A percentile compares a stretch with the other conserved stretches of the same genome.
Conservation (phyloP, 2,888 invertebrate genomes). For the Phengaris alcon region DNA sequence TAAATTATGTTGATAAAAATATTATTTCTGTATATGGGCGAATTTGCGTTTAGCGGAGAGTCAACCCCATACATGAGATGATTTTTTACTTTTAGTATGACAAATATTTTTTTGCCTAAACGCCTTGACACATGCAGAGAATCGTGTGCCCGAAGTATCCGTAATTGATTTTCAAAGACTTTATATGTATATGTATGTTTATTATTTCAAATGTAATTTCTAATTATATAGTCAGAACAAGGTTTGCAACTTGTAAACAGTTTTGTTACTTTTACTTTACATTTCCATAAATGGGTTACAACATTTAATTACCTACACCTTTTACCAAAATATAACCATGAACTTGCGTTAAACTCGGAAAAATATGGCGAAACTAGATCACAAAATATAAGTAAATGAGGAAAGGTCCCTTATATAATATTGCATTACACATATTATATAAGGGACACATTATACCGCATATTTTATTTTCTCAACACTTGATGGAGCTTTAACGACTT, state of each 20-base stretch:
- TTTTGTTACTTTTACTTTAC: slow-evolving; percentile 3
- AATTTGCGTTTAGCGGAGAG: too few species aligned
- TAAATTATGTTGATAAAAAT: too few species aligned
- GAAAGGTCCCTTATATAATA: not conserved
- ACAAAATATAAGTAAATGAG: slow-evolving; percentile 1
- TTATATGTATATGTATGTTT: not conserved
- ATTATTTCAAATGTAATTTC: not conserved
- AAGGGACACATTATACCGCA: slow-evolving; percentile 1
- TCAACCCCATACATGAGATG: too few species aligned
- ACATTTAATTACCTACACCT: not conserved
- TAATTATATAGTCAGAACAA: not conserved
- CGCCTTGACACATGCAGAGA: too few species aligned
- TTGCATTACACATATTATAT: not conserved
- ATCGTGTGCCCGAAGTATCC: too few species aligned
- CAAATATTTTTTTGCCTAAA: too few species aligned
- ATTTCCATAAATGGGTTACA: not conserved
- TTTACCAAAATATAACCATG: not conserved
- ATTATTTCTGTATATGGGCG: too few species aligned
- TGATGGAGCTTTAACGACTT: slow-evolving; percentile 13
- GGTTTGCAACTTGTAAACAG: not conserved
- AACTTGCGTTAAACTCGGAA: not conserved
- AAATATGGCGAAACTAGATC: slow-evolving; percentile 7
- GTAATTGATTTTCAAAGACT: too few species aligned
- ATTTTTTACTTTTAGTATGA: too few species aligned
- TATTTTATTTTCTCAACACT: slow-evolving; percentile 16